Evolutionary conservation across 2,888 invertebrate species (phyloP).

Genomic region (Mamestra brassicae): DNA sequence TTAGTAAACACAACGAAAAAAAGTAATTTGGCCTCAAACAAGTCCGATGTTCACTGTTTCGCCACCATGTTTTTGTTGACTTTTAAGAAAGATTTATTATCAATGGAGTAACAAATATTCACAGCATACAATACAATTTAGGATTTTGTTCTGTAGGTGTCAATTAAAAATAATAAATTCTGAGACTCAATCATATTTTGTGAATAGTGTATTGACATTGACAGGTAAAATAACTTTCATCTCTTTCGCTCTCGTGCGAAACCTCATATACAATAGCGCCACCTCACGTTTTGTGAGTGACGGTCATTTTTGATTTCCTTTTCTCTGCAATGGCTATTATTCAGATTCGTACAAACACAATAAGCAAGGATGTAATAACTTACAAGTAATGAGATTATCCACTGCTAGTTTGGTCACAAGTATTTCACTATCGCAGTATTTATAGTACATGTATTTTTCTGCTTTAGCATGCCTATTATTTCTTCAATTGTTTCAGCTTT

Average conservation of each 20-base stretch:
- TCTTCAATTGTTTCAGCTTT: conserved; percentile 77
- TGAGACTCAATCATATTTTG: conserved; percentile 66
- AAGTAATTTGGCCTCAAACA: conserved; percentile 37
- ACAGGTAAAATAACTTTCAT: conserved; percentile 66
- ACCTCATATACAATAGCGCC: conserved; percentile 68
- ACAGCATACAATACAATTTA: conserved; percentile 42
- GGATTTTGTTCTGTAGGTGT: conserved; percentile 58
- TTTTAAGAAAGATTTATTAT: conserved; percentile 13
- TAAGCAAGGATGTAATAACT: conserved; percentile 57
- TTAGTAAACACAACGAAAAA: conserved; percentile 69
- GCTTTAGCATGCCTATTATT: conserved; percentile 71
- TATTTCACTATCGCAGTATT: conserved; percentile 65
- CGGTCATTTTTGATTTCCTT: conserved; percentile 68
- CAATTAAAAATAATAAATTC: conserved; percentile 66
- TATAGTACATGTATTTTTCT: conserved; percentile 65
- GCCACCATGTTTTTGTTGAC: conserved; percentile 11
- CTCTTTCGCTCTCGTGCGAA: conserved; percentile 69
- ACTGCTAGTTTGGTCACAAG: conserved; percentile 65
- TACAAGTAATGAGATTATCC: conserved; percentile 68
- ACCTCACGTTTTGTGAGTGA: conserved; percentile 64
- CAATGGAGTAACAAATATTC: conserved; percentile 26
- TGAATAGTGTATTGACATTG: conserved; percentile 71
- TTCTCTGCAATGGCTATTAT: conserved; percentile 66
- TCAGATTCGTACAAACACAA: conserved; percentile 50
- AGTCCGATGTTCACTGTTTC: conserved; percentile 33